Conservation (phyloP, 2,888 invertebrate species). For the Phortica magna region DNA sequence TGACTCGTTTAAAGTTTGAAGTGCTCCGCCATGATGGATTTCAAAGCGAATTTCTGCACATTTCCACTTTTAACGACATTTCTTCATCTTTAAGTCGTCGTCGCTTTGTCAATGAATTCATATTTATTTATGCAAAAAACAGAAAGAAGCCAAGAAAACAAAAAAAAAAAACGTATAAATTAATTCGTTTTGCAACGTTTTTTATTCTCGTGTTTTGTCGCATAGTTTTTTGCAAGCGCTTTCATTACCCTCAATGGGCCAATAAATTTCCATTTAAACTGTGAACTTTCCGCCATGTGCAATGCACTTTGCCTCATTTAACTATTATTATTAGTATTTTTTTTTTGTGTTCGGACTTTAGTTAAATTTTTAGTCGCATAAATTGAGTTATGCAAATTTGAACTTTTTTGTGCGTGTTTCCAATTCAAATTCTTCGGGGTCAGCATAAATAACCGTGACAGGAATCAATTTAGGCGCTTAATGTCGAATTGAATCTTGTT, state of each 20-base stretch:
- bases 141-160: no score
- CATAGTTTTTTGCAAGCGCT: neutral
- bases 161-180: neutral
- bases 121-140: no score
- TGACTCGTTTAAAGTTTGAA: no score
- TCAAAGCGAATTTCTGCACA: no score
- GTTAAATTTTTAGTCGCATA: neutral
- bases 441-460: neutral
- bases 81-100: no score
- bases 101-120: no score
- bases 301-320: neutral
- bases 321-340: neutral
- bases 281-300: neutral
- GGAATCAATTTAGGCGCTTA: neutral
- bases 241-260: neutral
- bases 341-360: neutral
- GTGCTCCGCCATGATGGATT: no score
- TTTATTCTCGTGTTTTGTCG: neutral
- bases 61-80: no score
- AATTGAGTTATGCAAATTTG: conserved; percentile 3
- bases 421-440: neutral
- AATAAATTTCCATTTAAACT: conserved; percentile 15
- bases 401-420: neutral
- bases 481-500: neutral
- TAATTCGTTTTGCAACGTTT: neutral